These are phyloP conservation scores for Zaprionus obscuricornis DNA, from an alignment of 2,888 invertebrate species.

Conservation along the genomic window DNA sequence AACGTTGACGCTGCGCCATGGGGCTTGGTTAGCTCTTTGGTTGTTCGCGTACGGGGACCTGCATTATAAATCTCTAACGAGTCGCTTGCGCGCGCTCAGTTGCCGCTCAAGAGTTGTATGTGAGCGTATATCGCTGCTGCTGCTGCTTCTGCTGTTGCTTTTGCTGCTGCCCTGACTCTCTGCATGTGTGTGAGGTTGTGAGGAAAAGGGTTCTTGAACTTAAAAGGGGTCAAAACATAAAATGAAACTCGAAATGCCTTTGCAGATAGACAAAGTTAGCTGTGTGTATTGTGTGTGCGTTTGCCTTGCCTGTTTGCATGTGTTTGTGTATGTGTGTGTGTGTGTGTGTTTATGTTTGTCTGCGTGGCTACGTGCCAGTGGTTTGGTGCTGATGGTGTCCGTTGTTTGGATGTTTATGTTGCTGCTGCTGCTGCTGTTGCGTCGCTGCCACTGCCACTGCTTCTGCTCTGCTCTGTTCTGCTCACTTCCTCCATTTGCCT, in stretches of 20 bases:
- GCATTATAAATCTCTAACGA: conserved; percentile 68
- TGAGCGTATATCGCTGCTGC: conserved; percentile 50
- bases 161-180: conserved; percentile 8
- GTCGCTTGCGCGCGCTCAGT: conserved; percentile 67
- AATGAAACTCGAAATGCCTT: conserved; percentile 79
- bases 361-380: conserved; percentile 54
- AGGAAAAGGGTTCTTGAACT: conserved; percentile 83
- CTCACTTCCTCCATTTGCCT: conserved; percentile 74
- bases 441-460: conserved; percentile 28
- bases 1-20: conserved; percentile 26
- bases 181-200: conserved; percentile 53
- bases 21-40: conserved; percentile 48
- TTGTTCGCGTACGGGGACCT: conserved; percentile 37
- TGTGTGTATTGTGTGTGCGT: conserved; percentile 39
- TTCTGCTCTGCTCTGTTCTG: conserved; percentile 44
- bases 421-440: conserved; percentile 38
- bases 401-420: conserved; percentile 55
- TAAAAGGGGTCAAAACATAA: conserved; percentile 82
- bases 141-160: conserved; percentile 3
- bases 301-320: conserved; percentile 32
- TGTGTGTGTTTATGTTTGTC: conserved; percentile 21
- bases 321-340: conserved; percentile 22
- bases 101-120: conserved; percentile 55
- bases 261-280: conserved; percentile 73
- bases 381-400: conserved; percentile 67